A percentile compares a stretch with the other conserved stretches of the same genome.
These are phyloP conservation scores for Dunckerocampus dactyliophorus DNA, from an alignment of 2,113 vertebrate genomes.

Conservation along the genomic window DNA sequence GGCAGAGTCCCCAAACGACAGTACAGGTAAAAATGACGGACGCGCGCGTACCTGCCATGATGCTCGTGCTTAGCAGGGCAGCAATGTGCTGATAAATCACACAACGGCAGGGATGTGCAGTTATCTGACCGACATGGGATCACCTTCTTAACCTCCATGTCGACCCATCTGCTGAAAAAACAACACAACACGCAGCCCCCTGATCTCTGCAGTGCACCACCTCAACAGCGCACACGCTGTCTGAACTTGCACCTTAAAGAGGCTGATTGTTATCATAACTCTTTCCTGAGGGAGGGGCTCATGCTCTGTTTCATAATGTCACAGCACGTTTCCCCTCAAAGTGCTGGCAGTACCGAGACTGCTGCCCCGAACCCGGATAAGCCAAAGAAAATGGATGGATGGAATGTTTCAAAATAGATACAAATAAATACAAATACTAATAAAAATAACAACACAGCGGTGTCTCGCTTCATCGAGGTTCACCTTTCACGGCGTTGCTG, in stretches of 20 bases:
- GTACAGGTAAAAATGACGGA: not conserved
- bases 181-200: slow-evolving; percentile 65
- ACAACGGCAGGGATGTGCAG: slow-evolving; percentile 65
- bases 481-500: no score
- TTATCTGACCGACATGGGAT: slow-evolving; percentile 70
- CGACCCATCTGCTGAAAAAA: slow-evolving; percentile 57
- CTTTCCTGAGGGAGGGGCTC: no score
- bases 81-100: slow-evolving; percentile 35
- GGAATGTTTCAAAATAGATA: no score
- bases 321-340: no score
- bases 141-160: slow-evolving; percentile 74
- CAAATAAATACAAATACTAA: no score
- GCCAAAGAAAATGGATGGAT: no score
- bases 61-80: slow-evolving; percentile 45
- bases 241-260: not conserved
- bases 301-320: no score
- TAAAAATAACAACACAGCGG: no score
- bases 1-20: no score
- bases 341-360: no score
- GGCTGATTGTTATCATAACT: not conserved
- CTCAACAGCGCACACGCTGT: slow-evolving; percentile 29
- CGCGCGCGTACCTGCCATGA: slow-evolving; percentile 44
- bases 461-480: no score
- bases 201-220: slow-evolving; percentile 62
- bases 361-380: no score